Evolutionary conservation across 2,113 vertebrate genomes (phyloP), one percentile per base, ranked within the genome.

Genomic region (Anhinga rufa): DNA sequence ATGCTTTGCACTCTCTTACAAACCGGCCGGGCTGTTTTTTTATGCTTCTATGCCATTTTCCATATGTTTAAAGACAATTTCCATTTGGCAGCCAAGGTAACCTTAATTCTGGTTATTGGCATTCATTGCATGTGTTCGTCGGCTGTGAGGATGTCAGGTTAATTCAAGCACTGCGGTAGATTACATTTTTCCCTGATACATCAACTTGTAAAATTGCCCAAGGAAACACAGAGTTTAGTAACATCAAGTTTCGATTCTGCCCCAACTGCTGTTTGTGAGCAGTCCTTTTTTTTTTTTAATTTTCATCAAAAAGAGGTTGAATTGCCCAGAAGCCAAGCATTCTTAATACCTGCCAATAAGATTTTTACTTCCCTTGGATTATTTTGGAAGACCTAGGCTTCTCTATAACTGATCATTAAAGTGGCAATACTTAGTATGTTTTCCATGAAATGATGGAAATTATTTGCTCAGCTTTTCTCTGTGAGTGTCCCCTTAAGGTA

Each of bases 31-130:
- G 68, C 32, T 46, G 34, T 0, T 5, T 46, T 82, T 88, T 82
- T 49, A 61, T 80, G 62, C 10, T 75, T 25, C 32, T 66, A 9
- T 90, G 72, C 34, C 46, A 66, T 94, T 94, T 92, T 94, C 89
- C 89, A 52, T 86, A 66, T 80, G 72, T 70, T 70, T 66, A 79
- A 86, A 92, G 72, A 46, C 57, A 69, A 58, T 82, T 92, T 89
- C 77, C 44, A 40, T 70, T 89, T 86, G 46, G 74, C 82, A 92
- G 77, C 21, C 46, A 92, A 86, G 77, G 68, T 86, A 94, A 86
- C 77, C 57, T 83, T 75, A 90, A 44, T 65, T 89, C 55, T 75
- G 61, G 29, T 34, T 79, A 44, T 89, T 95, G 82, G 51, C 72
- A 92, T 86, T 92, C 94, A 52, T 46, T 66, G 46, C 40, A 42